Conservation (phyloP, 2,888 invertebrate genomes). For the Drosophila siamana region DNA sequence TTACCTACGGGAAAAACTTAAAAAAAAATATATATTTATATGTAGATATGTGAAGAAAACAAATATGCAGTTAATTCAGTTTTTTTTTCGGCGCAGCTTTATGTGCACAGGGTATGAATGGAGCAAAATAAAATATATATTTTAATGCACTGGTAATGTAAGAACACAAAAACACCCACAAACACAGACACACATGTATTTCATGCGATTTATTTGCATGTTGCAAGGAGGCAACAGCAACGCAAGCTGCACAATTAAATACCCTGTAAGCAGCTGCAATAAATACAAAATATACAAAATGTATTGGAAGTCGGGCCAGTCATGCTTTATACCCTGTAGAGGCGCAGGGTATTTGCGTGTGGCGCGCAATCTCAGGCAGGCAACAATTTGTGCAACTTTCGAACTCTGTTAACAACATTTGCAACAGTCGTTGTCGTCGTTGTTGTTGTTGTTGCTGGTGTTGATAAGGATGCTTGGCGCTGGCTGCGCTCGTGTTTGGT, state of each 20-base stretch:
- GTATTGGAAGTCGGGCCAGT: too few relatives aligned
- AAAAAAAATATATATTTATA: too few relatives aligned
- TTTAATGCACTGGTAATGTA: conserved; percentile 5
- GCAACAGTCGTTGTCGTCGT: conserved; percentile 13
- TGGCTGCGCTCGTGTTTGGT: conserved; percentile 54
- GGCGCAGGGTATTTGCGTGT: conserved; percentile 7
- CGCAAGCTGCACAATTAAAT: not conserved
- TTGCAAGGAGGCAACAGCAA: not conserved
- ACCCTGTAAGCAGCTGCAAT: not conserved
- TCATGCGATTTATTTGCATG: conserved; percentile 12
- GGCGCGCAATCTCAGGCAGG: too few relatives aligned
- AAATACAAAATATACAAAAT: too few relatives aligned
- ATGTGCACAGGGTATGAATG: conserved; percentile 1
- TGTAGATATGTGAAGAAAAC: too few relatives aligned
- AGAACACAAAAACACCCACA: conserved; percentile 13
- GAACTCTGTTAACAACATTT: conserved; percentile 61
- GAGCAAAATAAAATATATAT: conserved; percentile 5
- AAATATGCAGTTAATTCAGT: too few relatives aligned
- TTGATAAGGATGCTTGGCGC: conserved; percentile 43
- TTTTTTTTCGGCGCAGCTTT: not conserved
- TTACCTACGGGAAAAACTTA: too few relatives aligned
- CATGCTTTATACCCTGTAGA: not conserved
- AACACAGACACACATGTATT: not conserved
- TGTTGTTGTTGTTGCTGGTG: conserved; percentile 24
- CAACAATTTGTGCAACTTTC: too few relatives aligned